These are phyloP conservation scores for Darevskia mixta DNA, from an alignment of 2,797 vertebrate species.

Conservation along the genomic window DNA sequence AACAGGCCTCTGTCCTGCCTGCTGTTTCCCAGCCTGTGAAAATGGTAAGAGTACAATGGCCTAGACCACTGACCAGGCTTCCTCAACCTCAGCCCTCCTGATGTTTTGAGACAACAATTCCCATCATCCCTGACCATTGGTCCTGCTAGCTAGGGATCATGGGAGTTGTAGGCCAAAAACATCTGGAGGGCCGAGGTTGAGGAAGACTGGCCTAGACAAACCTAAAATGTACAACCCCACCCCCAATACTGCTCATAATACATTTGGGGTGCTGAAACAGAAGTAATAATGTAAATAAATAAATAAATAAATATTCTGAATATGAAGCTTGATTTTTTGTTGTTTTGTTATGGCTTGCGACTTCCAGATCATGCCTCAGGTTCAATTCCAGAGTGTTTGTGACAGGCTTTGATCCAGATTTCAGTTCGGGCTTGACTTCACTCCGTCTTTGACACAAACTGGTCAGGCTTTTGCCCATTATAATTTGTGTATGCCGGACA, in stretches of 20 bases:
- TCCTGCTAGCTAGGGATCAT: no score
- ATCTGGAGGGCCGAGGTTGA: no score
- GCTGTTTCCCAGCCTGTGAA: background rate
- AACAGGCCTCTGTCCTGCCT: background rate
- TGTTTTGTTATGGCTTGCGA: background rate
- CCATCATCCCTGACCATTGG: no score
- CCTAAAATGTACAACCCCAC: no score
- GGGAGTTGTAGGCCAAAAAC: no score
- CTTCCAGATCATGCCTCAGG: background rate
- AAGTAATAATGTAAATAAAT: no score
- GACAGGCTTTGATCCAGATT: background rate
- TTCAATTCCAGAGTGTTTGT: background rate
- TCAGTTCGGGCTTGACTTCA: background rate
- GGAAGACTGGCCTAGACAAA: no score
- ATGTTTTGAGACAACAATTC: no score
- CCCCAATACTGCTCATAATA: background rate
- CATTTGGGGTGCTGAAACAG: background rate
- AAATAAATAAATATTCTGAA: background rate
- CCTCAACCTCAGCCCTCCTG: no score
- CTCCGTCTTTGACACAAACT: background rate
- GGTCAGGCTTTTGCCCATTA: background rate
- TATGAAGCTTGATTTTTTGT: background rate
- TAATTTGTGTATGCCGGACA: background rate
- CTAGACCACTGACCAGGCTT: no score
- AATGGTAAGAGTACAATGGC: background rate